Conservation (phyloP, 2,113 vertebrate species). For the Rhodinocichla rosea region DNA sequence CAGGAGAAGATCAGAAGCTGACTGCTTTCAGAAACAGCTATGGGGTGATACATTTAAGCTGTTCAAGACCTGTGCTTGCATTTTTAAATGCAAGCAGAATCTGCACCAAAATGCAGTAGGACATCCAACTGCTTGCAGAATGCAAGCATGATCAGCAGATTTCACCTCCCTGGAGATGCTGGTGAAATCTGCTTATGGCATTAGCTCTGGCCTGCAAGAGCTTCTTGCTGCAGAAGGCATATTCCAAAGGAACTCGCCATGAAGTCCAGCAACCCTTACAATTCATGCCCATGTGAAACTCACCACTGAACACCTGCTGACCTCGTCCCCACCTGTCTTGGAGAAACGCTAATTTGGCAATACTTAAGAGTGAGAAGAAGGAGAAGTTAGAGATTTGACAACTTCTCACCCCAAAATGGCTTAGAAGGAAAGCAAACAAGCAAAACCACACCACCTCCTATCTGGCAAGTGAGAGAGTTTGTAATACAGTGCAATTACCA, state of each 20-base stretch:
- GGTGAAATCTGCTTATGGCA: neutral
- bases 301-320: neutral
- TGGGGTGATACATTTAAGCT: neutral
- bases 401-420: constrained; percentile 46
- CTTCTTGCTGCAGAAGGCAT: constrained; percentile 12
- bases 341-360: constrained; percentile 29
- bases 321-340: neutral
- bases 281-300: neutral
- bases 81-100: constrained; percentile 11
- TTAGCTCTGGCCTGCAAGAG: neutral
- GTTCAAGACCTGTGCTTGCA: neutral
- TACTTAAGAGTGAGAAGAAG: constrained; percentile 1
- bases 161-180: neutral
- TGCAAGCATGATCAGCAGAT: neutral
- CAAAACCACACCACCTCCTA: neutral
- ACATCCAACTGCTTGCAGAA: neutral
- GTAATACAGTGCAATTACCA: constrained; percentile 24
- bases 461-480: constrained; percentile 5
- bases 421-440: constrained; percentile 42
- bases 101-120: neutral
- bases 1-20: neutral
- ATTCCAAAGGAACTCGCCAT: neutral
- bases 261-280: neutral
- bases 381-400: neutral
- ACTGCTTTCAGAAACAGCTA: constrained; percentile 2